These are phyloP conservation scores for Cremastobaeus sp. DNA, from an alignment of 2,888 invertebrate genomes.

Conservation along the genomic window DNA sequence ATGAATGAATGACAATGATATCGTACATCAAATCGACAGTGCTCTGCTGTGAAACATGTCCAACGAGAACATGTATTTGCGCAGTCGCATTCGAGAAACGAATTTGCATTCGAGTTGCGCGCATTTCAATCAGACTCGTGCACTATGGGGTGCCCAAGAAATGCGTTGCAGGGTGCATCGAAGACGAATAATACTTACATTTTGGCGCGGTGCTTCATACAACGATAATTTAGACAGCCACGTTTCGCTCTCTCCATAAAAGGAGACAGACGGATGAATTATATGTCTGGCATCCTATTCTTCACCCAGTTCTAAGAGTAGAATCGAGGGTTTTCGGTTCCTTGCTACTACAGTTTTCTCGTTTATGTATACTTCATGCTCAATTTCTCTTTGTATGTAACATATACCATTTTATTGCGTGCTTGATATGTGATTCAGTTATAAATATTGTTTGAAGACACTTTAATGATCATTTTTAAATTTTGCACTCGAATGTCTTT, in stretches of 20 bases:
- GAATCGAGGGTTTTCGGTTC: constrained; percentile 3
- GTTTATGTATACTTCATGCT: constrained; percentile 40
- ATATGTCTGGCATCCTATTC: constrained; percentile 78
- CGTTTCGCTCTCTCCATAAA: constrained; percentile 66
- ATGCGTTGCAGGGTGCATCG: constrained; percentile 61
- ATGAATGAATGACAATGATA: constrained; percentile 70
- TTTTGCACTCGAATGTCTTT: too few species aligned
- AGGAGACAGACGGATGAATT: constrained; percentile 69
- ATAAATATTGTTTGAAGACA: too few species aligned
- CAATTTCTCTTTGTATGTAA: constrained; percentile 47
- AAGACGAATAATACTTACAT: constrained; percentile 72
- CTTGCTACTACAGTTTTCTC: constrained; percentile 34
- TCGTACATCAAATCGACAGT: constrained; percentile 70
- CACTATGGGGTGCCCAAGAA: constrained; percentile 62
- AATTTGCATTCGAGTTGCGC: constrained; percentile 56
- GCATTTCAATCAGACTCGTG: constrained; percentile 53
- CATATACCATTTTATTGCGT: constrained; percentile 43
- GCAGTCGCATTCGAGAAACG: constrained; percentile 58
- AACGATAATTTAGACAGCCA: constrained; percentile 76
- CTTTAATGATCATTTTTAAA: too few species aligned
- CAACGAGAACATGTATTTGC: constrained; percentile 53
- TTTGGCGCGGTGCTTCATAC: constrained; percentile 74
- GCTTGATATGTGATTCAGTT: constrained; percentile 34
- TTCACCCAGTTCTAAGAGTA: constrained; percentile 73
- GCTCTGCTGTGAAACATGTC: constrained; percentile 58